A percentile compares a stretch with the other conserved stretches of the same genome.
Evolutionary conservation across 2,888 invertebrate species (phyloP).

Genomic region (Notodonta dromedarius): DNA sequence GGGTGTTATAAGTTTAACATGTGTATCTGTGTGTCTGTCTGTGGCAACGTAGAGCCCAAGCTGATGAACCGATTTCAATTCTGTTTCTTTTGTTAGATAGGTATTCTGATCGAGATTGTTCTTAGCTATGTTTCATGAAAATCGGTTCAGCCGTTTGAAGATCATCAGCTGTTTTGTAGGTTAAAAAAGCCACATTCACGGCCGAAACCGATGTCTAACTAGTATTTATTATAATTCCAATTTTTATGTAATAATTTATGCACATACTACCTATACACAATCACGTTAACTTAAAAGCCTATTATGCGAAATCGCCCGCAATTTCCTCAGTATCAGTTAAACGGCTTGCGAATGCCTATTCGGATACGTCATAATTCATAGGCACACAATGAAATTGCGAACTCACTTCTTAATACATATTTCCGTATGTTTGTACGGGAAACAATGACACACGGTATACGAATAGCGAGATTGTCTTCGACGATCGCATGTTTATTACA

Average conservation of each 20-base stretch:
- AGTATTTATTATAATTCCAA: background rate
- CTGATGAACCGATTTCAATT: too few species aligned
- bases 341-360: slow-evolving; percentile 81
- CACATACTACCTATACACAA: slow-evolving; percentile 31
- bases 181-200: too few species aligned
- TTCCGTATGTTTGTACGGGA: slow-evolving; percentile 63
- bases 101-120: too few species aligned
- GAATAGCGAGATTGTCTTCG: background rate
- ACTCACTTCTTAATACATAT: slow-evolving; percentile 70
- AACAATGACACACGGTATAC: slow-evolving; percentile 32
- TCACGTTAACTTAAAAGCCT: slow-evolving; percentile 57
- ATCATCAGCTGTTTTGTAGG: too few species aligned
- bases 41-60: too few species aligned
- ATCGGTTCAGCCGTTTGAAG: too few species aligned
- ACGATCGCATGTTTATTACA: background rate
- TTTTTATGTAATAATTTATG: slow-evolving; percentile 36
- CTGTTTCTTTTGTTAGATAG: too few species aligned
- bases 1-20: too few species aligned
- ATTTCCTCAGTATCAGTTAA: slow-evolving; percentile 78
- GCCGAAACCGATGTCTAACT: too few species aligned
- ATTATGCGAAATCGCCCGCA: slow-evolving; percentile 80
- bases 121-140: too few species aligned
- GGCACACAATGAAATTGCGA: slow-evolving; percentile 80
- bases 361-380: slow-evolving; percentile 82
- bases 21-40: too few species aligned